Evolutionary conservation across 2,888 invertebrate species (phyloP).

Genomic region (Phaonia tiefii): DNA sequence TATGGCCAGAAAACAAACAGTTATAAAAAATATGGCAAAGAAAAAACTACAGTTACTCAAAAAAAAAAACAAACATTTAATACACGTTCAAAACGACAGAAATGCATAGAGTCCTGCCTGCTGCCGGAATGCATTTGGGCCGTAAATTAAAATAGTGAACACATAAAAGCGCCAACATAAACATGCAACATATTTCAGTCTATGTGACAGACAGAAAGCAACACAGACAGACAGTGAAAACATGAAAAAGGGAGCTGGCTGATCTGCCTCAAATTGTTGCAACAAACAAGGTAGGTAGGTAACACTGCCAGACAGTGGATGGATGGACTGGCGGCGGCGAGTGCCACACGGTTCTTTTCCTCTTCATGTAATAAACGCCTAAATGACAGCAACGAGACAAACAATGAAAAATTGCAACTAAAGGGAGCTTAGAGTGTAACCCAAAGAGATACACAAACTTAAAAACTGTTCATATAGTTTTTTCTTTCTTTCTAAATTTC

Average conservation of each 20-base stretch:
- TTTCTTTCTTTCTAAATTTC: neutral
- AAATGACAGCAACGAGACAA: slow-evolving; percentile 68
- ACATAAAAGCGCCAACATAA: slow-evolving; percentile 18
- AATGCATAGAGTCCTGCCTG: neutral
- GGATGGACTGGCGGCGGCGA: too few species aligned
- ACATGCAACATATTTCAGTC: slow-evolving; percentile 54
- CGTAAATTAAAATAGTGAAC: slow-evolving; percentile 39
- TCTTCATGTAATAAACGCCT: slow-evolving; percentile 51
- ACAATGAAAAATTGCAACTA: slow-evolving; percentile 73
- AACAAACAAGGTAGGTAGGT: slow-evolving; percentile 18
- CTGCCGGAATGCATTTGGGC: slow-evolving; percentile 22
- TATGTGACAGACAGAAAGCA: slow-evolving; percentile 28
- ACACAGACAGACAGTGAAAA: neutral
- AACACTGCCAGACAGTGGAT: slow-evolving; percentile 32
- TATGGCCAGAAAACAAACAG: slow-evolving; percentile 23
- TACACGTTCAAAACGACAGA: neutral
- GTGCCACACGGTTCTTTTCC: neutral
- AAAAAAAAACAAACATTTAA: slow-evolving; percentile 22
- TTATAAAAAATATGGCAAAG: slow-evolving; percentile 10
- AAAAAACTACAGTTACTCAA: neutral
- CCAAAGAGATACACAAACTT: slow-evolving; percentile 30
- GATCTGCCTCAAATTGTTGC: slow-evolving; percentile 25
- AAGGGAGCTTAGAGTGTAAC: slow-evolving; percentile 37
- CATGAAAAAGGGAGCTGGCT: slow-evolving; percentile 26
- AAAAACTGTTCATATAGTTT: slow-evolving; percentile 69